A percentile compares a stretch with the other conserved stretches of the same genome.
Evolutionary conservation across 2,113 vertebrate genomes (phyloP).

Genomic region (Thunnus thynnus): DNA sequence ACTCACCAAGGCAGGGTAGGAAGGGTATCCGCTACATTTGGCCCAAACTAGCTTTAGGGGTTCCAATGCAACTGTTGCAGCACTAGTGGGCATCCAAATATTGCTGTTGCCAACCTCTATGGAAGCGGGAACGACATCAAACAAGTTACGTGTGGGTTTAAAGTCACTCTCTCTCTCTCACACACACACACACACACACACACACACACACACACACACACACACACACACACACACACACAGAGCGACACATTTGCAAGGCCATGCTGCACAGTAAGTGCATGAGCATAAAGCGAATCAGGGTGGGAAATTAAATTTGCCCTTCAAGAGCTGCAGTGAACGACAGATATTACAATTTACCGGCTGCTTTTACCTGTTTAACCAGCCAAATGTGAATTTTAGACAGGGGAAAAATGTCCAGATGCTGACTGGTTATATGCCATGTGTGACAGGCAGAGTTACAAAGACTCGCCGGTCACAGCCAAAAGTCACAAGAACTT

Average conservation of each 20-base stretch:
- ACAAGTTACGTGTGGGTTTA: conserved; percentile 75
- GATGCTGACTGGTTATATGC: conserved; percentile 57
- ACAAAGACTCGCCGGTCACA: conserved; percentile 14
- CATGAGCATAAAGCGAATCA: conserved; percentile 28
- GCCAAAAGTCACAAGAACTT: conserved; percentile 47
- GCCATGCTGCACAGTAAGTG: conserved; percentile 54
- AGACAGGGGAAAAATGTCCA: conserved; percentile 16
- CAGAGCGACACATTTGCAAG: conserved; percentile 64
- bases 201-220: no score
- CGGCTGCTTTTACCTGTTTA: conserved; percentile 24
- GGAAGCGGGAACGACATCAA: conserved; percentile 81
- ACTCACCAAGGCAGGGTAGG: conserved; percentile 98
- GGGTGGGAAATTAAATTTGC: conserved; percentile 46
- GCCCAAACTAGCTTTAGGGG: conserved; percentile 99
- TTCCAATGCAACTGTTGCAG: conserved; percentile 93
- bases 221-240: conserved; percentile 32
- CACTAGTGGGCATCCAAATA: conserved; percentile 96
- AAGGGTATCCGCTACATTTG: conserved; percentile 99
- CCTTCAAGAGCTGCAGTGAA: conserved; percentile 7
- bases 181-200: no score
- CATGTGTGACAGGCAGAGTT: conserved; percentile 23
- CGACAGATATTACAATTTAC: conserved; percentile 50
- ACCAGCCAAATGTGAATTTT: conserved; percentile 57
- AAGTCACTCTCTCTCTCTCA: background rate
- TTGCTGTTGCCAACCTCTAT: conserved; percentile 97